Percentiles rank a stretch among this genome's conserved stretches.
These are phyloP conservation scores for Escarpia spicata DNA, from an alignment of 2,888 invertebrate genomes.

Conservation along the genomic window DNA sequence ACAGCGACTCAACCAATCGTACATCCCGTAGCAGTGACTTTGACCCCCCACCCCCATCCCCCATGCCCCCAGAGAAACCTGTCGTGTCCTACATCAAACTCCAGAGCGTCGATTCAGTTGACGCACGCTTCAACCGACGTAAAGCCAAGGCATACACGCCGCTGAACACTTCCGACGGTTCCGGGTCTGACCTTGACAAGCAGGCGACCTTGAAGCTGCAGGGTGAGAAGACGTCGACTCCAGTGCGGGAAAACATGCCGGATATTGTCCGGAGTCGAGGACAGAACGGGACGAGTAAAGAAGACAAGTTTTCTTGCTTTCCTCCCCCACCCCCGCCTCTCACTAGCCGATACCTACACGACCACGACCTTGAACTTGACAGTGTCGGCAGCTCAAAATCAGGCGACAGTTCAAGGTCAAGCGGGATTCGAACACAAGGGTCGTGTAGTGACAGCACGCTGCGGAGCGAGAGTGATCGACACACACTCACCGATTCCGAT, in stretches of 20 bases:
- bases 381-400: constrained; percentile 40
- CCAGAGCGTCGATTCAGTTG: constrained; percentile 27
- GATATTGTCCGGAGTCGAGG: neutral
- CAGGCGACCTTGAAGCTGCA: constrained; percentile 32
- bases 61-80: constrained; percentile 30
- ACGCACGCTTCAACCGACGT: constrained; percentile 16
- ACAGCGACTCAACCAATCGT: neutral
- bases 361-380: constrained; percentile 35
- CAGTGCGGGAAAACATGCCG: neutral
- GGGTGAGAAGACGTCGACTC: neutral
- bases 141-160: neutral
- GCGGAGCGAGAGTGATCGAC: constrained; percentile 4
- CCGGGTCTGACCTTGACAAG: constrained; percentile 25
- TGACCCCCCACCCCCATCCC: constrained; percentile 7
- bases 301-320: neutral
- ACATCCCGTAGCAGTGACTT: constrained; percentile 24
- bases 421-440: constrained; percentile 33
- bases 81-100: constrained; percentile 44
- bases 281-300: neutral
- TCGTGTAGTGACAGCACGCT: constrained; percentile 32
- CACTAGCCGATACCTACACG: neutral
- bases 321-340: neutral
- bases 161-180: constrained; percentile 13
- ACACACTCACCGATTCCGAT: constrained; percentile 33
- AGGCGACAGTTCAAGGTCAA: constrained; percentile 35